phyloP scores from a whole-genome alignment of 2,797 vertebrate species.

The Esox lucius region DNA sequence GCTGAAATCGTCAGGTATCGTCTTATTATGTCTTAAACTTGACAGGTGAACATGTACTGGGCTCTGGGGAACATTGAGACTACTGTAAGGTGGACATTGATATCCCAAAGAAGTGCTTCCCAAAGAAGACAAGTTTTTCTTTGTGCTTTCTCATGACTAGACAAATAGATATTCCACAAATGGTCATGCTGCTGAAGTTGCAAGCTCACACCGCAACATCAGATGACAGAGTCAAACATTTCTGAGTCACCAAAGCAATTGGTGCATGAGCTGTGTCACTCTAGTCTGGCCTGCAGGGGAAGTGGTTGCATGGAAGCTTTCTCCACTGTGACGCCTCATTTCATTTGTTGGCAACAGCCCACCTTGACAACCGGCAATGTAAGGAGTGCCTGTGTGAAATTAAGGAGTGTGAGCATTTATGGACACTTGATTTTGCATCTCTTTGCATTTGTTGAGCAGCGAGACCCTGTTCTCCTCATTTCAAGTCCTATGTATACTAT shows the following conservation, averaged over 20 bases:
- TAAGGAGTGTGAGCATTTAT: neutral
- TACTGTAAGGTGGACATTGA: neutral
- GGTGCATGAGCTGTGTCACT: conserved; percentile 40
- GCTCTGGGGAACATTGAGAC: neutral
- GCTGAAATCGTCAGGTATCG: too few relatives aligned
- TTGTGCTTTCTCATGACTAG: neutral
- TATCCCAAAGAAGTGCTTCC: neutral
- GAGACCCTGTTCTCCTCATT: neutral
- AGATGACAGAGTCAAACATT: neutral
- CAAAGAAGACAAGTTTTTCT: neutral
- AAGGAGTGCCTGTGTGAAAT: conserved; percentile 14
- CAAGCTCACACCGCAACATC: conserved; percentile 2
- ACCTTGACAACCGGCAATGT: conserved; percentile 42
- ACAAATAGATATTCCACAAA: neutral
- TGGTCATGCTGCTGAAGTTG: neutral
- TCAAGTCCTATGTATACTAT: neutral
- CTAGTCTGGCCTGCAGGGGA: conserved; percentile 26
- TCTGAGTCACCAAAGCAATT: conserved; percentile 16
- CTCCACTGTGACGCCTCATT: conserved; percentile 19
- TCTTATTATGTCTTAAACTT: neutral
- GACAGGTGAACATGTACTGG: neutral
- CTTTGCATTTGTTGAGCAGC: neutral
- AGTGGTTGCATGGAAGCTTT: conserved; percentile 45
- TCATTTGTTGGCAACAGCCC: conserved; percentile 45
- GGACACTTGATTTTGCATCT: conserved; percentile 9